Percentiles rank a stretch among this genome's conserved stretches.
These are phyloP conservation scores for Liparis tanakae DNA, from an alignment of 2,797 vertebrate species.

Conservation along the genomic window DNA sequence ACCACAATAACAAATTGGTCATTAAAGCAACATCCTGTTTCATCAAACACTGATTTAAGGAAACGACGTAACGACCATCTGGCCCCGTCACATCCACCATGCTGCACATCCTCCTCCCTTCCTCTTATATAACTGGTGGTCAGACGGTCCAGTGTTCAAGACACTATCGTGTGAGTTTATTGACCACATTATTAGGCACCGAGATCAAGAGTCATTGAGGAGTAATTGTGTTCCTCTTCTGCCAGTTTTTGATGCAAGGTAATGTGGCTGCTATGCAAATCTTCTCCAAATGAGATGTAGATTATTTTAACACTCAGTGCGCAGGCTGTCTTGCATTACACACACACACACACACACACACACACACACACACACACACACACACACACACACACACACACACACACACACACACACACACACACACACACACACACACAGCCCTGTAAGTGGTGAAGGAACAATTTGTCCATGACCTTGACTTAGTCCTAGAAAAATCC, in stretches of 20 bases:
- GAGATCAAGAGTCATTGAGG: conserved; percentile 45
- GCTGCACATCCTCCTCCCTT: conserved; percentile 35
- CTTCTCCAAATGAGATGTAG: conserved; percentile 49
- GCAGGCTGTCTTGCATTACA: conserved; percentile 54
- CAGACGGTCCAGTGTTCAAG: conserved; percentile 34
- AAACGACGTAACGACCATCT: conserved; percentile 37
- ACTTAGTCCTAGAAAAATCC: conserved; percentile 62
- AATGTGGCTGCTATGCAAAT: conserved; percentile 54
- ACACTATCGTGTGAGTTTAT: conserved; percentile 27
- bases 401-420: too few species aligned
- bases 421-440: conserved; percentile 16
- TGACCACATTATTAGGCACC: conserved; percentile 38
- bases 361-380: conserved; percentile 14
- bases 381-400: background rate
- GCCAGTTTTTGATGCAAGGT: conserved; percentile 52
- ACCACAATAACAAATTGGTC: conserved; percentile 12
- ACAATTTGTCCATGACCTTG: conserved; percentile 72
- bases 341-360: conserved; percentile 2
- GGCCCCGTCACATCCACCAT: conserved; percentile 44
- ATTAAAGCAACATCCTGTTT: conserved; percentile 25
- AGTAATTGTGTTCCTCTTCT: conserved; percentile 44
- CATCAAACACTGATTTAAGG: conserved; percentile 25
- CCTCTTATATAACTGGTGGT: conserved; percentile 39
- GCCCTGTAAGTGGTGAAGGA: conserved; percentile 46
- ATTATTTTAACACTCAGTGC: conserved; percentile 57